Conservation (phyloP, 2,797 vertebrate genomes). For the Coranthus polyacanthus region DNA sequence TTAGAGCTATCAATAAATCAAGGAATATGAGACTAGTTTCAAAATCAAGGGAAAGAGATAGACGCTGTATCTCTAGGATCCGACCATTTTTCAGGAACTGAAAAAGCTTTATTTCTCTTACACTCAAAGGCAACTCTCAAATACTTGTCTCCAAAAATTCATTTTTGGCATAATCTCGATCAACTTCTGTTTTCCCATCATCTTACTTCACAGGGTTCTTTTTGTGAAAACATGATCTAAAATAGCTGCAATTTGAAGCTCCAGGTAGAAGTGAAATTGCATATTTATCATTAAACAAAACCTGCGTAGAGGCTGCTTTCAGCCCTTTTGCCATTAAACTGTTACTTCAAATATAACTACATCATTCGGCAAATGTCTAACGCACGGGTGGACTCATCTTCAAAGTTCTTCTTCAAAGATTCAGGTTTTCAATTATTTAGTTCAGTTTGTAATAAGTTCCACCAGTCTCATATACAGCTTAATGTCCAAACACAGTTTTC, state of each 20-base stretch:
- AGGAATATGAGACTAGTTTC: constrained; percentile 37
- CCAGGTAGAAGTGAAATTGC: background rate
- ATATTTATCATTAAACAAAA: constrained; percentile 25
- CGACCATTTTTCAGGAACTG: constrained; percentile 1
- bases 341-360: too few relatives aligned
- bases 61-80: background rate
- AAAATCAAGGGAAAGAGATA: constrained; percentile 6
- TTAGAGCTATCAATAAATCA: constrained; percentile 63
- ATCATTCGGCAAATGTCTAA: constrained; percentile 1
- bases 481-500: background rate
- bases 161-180: background rate
- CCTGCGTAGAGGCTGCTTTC: background rate
- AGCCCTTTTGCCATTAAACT: background rate
- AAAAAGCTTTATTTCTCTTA: background rate
- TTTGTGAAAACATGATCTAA: constrained; percentile 5
- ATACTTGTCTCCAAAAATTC: background rate
- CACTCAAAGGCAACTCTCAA: background rate
- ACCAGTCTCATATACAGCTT: background rate
- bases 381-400: too few relatives aligned
- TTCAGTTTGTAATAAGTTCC: constrained; percentile 14
- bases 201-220: background rate
- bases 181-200: background rate
- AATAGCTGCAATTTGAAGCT: background rate
- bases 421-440: constrained; percentile 29
- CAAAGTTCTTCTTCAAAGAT: too few relatives aligned